Base-by-base conservation (phyloP, 2,888 invertebrate genomes). In the Anoncus sp. region DNA sequence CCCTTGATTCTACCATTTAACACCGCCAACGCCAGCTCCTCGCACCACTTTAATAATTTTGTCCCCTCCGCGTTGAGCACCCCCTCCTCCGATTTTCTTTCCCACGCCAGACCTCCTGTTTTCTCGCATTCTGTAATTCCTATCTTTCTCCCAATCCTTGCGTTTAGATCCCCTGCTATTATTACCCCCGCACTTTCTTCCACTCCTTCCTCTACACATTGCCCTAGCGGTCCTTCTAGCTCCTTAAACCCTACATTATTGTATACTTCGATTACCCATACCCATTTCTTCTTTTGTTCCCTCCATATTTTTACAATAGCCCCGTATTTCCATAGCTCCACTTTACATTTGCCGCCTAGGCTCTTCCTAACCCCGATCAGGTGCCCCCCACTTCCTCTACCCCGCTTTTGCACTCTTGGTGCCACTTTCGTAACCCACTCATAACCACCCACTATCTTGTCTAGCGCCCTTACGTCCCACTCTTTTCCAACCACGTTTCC, bases 131-230 rank as follows among this genome's bases (percentile, higher is more conserved):
- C 49, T 0, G 47, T 49, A 14, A 59, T 31, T 24, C 65, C 59
- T 7, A n/a, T 16, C 16, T 20, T 20, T 16, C 14, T 27, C 10
- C 62, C 40, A 12, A 59, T 43, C 27, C 67, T 67, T 1, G 66
- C 71, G 18, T 72, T 59, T 55, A 59, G 18, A 35, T 72, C 65
- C 5, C 79, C 72, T 16, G 38, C 20, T 9, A 75, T 65, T 12
- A 79, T 22, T 7, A 75, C 38, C 10, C 20, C 40, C 6, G 38
- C 69, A 5, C 45, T 55, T 0, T 22, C 5, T 3, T 49, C 53
- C 6, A 59, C 20, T 16, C 63, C 69, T 7, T 63, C 27, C 10
- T 63, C 63, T 6, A 57, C 53, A 5, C 51, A 38, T 1, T 47
- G 5, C 18, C 18, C 51, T 16, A 70, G 9, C 1, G 43, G n/a